Evolutionary conservation across 2,888 invertebrate species (phyloP), one percentile per base, ranked within the genome.

Genomic region (Temnothorax unifasciatus): DNA sequence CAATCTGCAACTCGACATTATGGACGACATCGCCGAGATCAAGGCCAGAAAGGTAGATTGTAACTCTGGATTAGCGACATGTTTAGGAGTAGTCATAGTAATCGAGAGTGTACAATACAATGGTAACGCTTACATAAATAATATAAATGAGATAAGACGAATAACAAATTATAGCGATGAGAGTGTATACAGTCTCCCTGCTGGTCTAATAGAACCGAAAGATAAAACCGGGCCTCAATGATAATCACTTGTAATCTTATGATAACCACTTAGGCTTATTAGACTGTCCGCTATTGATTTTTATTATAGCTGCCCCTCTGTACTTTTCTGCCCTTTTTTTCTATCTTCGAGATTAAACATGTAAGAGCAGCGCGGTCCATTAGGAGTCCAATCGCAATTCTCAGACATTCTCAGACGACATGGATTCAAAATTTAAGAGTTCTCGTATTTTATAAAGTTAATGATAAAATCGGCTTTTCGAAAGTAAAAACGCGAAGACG

Each of bases 1-100:
- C 94, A 98, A 98, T 93, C 95, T 98, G 9, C 97, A 98, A 93
- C 95, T 98, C 91, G 98, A 98, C 93, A 98, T 98, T 89, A 98
- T 98, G 98, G 98, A 98, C 92, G 98, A 98, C 93, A 98, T 98
- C 86, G 97, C 98, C 18, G 95, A 95, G 86, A 94, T 95, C 61
- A 95, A 95, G 87, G 97, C 97, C 18, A 96, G 97, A 73, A 98
- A 98, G 92, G 95, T 90, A 73, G 9, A 25, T 64, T 44, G 29
- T 44, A 47, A n/a, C 25, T 8, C 6, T 6, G 44, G 25, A n/a
- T 44, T 57, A 34, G 5, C 21, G 21, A 41, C 25, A 21, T 73
- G 25, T 41, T 11, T 21, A 15, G 3, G n/a, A n/a, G n/a, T 38
- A 34, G 8, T 44, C 15, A 11, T 50, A 29, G 29, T 29, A 68